These are phyloP conservation scores for Daboia siamensis DNA, from an alignment of 2,113 vertebrate genomes.

Conservation along the genomic window DNA sequence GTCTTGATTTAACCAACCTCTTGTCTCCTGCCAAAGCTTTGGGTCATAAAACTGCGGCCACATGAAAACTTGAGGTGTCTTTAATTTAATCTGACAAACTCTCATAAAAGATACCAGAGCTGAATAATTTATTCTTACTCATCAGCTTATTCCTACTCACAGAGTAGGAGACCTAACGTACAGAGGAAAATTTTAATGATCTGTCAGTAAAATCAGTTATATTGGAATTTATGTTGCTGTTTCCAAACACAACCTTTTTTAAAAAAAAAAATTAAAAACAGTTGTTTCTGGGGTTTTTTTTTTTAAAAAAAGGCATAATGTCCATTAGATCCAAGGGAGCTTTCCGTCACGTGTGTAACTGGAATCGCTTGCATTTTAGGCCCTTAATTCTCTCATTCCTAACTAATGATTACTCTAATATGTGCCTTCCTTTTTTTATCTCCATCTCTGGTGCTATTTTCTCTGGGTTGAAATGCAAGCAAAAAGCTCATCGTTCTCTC, in stretches of 20 bases:
- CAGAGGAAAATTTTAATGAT: not conserved
- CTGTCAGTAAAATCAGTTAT: not conserved
- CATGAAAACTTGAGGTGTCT: slow-evolving; percentile 63
- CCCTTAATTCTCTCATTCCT: slow-evolving; percentile 18
- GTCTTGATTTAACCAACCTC: slow-evolving; percentile 65
- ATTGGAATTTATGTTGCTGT: not conserved
- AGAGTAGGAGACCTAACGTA: not conserved
- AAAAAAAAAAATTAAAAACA: not conserved
- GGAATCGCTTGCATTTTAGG: not conserved
- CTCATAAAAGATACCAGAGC: slow-evolving; percentile 48
- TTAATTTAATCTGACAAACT: slow-evolving; percentile 46
- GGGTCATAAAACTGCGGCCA: slow-evolving; percentile 63
- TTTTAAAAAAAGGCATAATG: not conserved
- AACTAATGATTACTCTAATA: slow-evolving; percentile 30
- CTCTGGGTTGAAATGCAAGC: slow-evolving; percentile 31
- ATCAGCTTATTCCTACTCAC: not conserved
- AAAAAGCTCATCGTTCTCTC: slow-evolving; percentile 17
- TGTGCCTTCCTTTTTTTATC: slow-evolving; percentile 17
- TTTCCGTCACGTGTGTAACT: slow-evolving; percentile 23
- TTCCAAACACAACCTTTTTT: not conserved
- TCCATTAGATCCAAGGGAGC: not conserved
- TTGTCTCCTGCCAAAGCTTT: slow-evolving; percentile 68
- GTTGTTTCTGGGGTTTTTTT: not conserved
- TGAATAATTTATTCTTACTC: not conserved
- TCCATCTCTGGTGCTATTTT: slow-evolving; percentile 10